Evolutionary conservation across 2,113 vertebrate species (phyloP).

Genomic region (Gymnocephalus cernua): DNA sequence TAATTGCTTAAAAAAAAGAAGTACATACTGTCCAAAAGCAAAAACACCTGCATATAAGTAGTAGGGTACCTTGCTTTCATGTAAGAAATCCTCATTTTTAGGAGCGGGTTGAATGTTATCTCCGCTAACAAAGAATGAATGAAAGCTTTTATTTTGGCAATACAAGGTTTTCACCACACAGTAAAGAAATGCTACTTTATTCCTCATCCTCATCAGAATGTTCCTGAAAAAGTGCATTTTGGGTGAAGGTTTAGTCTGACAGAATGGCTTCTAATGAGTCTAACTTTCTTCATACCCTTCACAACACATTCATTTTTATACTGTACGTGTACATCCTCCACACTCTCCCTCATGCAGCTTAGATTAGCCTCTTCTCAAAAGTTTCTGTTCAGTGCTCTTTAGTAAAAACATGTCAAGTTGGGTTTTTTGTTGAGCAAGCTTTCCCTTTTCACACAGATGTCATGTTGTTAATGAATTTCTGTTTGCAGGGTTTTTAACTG

Average conservation of each 20-base stretch:
- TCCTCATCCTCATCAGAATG: conserved; percentile 12
- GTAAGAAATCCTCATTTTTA: background rate
- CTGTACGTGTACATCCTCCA: background rate
- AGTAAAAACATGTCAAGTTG: conserved; percentile 42
- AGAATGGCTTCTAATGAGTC: conserved; percentile 37
- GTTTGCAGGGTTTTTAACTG: conserved; percentile 60
- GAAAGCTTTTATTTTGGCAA: background rate
- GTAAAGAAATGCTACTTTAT: background rate
- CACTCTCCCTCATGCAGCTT: background rate
- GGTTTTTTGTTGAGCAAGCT: conserved; percentile 9
- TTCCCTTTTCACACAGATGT: conserved; percentile 48
- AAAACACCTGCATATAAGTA: background rate
- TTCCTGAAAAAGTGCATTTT: conserved; percentile 6
- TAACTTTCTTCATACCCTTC: conserved; percentile 15
- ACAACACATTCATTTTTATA: conserved; percentile 23
- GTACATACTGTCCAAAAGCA: background rate
- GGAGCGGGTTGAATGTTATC: background rate
- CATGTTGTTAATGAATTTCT: conserved; percentile 62
- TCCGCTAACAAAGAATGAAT: background rate
- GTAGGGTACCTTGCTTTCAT: background rate
- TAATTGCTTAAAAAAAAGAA: background rate
- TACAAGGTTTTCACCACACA: background rate
- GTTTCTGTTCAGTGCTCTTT: conserved; percentile 41
- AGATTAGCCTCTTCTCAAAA: conserved; percentile 23
- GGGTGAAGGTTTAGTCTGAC: conserved; percentile 37